These are phyloP conservation scores for Nomia melanderi DNA, from an alignment of 1,140 invertebrate species.

Conservation along the genomic window DNA sequence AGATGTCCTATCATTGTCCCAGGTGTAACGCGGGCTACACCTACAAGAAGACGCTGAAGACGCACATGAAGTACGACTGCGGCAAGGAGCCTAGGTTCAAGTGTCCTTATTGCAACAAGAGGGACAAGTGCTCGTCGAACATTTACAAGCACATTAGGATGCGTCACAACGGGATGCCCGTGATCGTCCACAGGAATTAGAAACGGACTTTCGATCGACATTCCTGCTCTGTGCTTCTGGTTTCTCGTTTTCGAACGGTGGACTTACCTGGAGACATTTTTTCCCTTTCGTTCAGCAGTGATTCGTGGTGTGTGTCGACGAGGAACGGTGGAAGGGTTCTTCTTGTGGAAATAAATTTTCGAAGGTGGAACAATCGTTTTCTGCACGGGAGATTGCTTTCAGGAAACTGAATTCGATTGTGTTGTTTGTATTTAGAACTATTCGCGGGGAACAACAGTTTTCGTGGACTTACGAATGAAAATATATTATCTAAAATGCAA, in stretches of 20 bases:
- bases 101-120: slow-evolving; percentile 82
- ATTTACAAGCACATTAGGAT: slow-evolving; percentile 77
- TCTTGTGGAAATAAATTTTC: too few relatives aligned
- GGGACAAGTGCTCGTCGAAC: slow-evolving; percentile 79
- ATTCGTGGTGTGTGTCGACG: too few relatives aligned
- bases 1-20: slow-evolving; percentile 73
- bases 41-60: slow-evolving; percentile 79
- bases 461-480: too few relatives aligned
- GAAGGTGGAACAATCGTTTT: too few relatives aligned
- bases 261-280: too few relatives aligned
- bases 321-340: too few relatives aligned
- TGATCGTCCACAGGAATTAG: slow-evolving; percentile 68
- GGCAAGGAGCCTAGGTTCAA: slow-evolving; percentile 86
- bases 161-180: slow-evolving; percentile 73
- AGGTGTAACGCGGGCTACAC: slow-evolving; percentile 75
- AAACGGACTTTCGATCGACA: background rate
- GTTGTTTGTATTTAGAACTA: too few relatives aligned
- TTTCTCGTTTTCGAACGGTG: background rate
- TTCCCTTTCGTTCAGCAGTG: too few relatives aligned
- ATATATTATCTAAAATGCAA: too few relatives aligned
- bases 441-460: too few relatives aligned
- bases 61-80: slow-evolving; percentile 88
- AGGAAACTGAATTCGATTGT: too few relatives aligned
- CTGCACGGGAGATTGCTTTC: too few relatives aligned
- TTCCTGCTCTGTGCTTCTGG: slow-evolving; percentile 9